Base-by-base conservation (phyloP, 2,797 vertebrate genomes). In the Enteromius unitaeniatus region DNA sequence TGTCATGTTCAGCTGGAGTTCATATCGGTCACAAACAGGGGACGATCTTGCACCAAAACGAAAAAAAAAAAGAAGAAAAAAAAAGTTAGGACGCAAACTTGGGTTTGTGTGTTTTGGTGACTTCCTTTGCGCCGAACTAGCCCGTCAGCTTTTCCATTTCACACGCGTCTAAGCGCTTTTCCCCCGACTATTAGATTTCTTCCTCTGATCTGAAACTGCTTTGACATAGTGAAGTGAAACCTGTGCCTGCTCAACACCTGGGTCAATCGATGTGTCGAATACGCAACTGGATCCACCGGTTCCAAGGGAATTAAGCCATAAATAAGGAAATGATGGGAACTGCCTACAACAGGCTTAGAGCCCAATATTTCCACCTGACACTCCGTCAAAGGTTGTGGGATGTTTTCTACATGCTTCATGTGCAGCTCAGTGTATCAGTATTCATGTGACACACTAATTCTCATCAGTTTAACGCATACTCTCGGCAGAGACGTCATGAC, bases 271-370 rank as follows among this genome's bases (percentile, higher is more conserved):
- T 96, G 95, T 94, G 37, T 7, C 37, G 37, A 40, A 40, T 84
- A 93, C 93, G 95, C 96, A 98, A 99, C 97, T 98, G 97, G 97
- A 99, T 97, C 95, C 97, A 98, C 98, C 97, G 97, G 97, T 98
- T 99, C 95, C 95, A 96, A 95, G 94, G 94, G 94, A 97, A 97
- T 96, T 94, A 95, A 91, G 92, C 93, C 93, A 94, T 92, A 94
- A 91, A 90, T 89, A 87, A 90, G 90, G 89, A 93, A 89, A 92
- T 92, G 76, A 84, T 72, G 92, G 92, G 92, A 92, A 93, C 93
- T 93, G 93, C 92, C 91, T 92, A 87, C 90, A 91, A 88, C 90
- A 92, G 91, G 86, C 17, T 74, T 84, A 84, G 86, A 91, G 93
- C 92, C 92, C 92, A 77, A 68, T 55, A 69, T 70, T 81, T 81